phyloP scores from a whole-genome alignment of 2,888 invertebrate genomes.

The Tipula vernalis region DNA sequence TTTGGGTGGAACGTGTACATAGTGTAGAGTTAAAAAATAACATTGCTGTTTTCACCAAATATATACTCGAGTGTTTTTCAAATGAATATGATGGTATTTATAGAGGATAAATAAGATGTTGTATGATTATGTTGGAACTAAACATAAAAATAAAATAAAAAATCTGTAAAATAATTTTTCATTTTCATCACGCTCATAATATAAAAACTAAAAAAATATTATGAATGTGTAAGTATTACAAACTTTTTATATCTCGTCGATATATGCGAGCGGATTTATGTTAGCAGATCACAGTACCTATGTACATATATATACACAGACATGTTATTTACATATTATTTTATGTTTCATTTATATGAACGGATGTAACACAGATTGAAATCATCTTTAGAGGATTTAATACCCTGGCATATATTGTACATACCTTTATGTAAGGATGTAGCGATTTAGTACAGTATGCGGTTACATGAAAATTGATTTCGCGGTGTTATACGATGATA shows the following conservation, averaged over 20 bases:
- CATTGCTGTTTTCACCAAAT: background rate
- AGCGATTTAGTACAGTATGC: no score
- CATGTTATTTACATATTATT: background rate
- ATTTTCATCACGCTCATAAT: background rate
- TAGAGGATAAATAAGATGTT: background rate
- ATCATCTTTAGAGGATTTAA: background rate
- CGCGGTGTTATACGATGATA: no score
- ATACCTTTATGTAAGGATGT: no score
- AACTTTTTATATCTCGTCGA: background rate
- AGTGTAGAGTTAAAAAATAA: background rate
- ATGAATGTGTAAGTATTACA: background rate
- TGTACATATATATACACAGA: background rate
- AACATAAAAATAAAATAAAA: background rate
- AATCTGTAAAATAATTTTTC: background rate
- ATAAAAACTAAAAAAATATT: background rate
- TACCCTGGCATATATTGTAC: background rate
- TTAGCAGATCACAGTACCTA: background rate
- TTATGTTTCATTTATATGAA: background rate
- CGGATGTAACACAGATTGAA: background rate
- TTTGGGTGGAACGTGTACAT: background rate
- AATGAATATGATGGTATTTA: background rate
- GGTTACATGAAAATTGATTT: no score
- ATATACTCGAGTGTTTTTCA: background rate
- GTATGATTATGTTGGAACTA: background rate
- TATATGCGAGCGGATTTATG: background rate